Conservation (phyloP, 2,888 invertebrate genomes). For the Sphaerophoria taeniata region DNA sequence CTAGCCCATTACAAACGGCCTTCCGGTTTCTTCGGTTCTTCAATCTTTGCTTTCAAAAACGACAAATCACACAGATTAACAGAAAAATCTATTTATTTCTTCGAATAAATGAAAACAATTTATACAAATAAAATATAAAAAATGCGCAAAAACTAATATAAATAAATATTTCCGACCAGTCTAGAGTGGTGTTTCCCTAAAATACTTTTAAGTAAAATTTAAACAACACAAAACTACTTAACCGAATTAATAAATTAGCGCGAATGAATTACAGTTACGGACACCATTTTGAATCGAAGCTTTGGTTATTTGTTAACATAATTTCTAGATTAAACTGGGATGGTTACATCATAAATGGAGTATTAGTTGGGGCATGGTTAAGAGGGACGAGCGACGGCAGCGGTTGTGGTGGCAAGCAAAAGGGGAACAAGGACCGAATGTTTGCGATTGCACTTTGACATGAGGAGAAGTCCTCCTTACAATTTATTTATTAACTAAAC, state of each 20-base stretch:
- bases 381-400: background rate
- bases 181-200: constrained; percentile 29
- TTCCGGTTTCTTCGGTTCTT: background rate
- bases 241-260: constrained; percentile 14
- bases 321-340: background rate
- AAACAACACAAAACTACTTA: constrained; percentile 10
- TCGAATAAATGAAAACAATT: constrained; percentile 30
- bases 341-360: constrained; percentile 26
- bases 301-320: constrained; percentile 56
- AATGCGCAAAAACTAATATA: constrained; percentile 9
- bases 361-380: constrained; percentile 55
- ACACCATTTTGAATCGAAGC: constrained; percentile 57
- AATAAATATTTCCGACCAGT: constrained; percentile 58
- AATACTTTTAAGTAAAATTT: background rate
- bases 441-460: constrained; percentile 48
- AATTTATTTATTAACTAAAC: constrained; percentile 82
- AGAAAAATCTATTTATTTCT: constrained; percentile 27
- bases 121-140: constrained; percentile 19
- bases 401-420: constrained; percentile 47
- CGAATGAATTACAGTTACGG: constrained; percentile 34
- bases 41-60: background rate
- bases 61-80: constrained; percentile 46
- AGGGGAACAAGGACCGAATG: constrained; percentile 37
- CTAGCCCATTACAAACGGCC: too few relatives aligned
- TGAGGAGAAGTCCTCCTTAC: background rate